phyloP scores from a whole-genome alignment of 2,797 vertebrate genomes.

The Chaenodraco wilsoni region DNA sequence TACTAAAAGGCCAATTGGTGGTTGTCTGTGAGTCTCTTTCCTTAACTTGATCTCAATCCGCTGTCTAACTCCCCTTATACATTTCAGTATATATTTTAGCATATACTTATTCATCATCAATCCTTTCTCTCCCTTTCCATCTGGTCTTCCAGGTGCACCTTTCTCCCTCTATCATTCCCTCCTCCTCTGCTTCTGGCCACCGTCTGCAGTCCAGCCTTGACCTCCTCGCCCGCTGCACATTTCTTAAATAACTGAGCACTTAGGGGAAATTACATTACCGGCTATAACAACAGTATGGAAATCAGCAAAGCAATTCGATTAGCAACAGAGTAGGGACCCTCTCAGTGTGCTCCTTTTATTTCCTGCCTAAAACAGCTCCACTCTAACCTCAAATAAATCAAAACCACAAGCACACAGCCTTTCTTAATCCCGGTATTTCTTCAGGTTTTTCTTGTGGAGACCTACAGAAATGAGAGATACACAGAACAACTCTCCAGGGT shows the following conservation, averaged over 20 bases:
- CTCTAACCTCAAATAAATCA: slow-evolving; percentile 84
- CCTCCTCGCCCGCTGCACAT: slow-evolving; percentile 80
- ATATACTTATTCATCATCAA: slow-evolving; percentile 44
- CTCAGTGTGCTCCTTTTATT: slow-evolving; percentile 81
- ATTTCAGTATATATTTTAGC: slow-evolving; percentile 31
- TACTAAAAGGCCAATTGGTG: slow-evolving; percentile 69
- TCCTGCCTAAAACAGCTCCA: slow-evolving; percentile 80
- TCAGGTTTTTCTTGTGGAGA: slow-evolving; percentile 64
- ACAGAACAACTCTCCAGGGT: slow-evolving; percentile 71
- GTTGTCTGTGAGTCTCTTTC: slow-evolving; percentile 36
- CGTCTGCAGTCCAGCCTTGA: slow-evolving; percentile 75
- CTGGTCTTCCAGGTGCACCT: slow-evolving; percentile 60
- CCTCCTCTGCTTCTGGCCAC: slow-evolving; percentile 57
- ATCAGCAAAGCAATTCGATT: slow-evolving; percentile 87
- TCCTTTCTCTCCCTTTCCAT: slow-evolving; percentile 33
- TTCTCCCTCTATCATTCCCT: slow-evolving; percentile 46
- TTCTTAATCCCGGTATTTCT: slow-evolving; percentile 76
- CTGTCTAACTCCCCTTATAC: slow-evolving; percentile 1
- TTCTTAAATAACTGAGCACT: slow-evolving; percentile 88
- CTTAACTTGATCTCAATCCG: slow-evolving; percentile 11
- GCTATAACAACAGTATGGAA: slow-evolving; percentile 87
- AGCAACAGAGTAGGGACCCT: slow-evolving; percentile 80
- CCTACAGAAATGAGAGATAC: slow-evolving; percentile 62
- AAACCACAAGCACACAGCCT: slow-evolving; percentile 64
- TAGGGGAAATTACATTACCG: slow-evolving; percentile 85